Percentiles rank a stretch among this genome's conserved stretches.
phyloP scores from a whole-genome alignment of 2,888 invertebrate species.

The Epicampocera succincta region DNA sequence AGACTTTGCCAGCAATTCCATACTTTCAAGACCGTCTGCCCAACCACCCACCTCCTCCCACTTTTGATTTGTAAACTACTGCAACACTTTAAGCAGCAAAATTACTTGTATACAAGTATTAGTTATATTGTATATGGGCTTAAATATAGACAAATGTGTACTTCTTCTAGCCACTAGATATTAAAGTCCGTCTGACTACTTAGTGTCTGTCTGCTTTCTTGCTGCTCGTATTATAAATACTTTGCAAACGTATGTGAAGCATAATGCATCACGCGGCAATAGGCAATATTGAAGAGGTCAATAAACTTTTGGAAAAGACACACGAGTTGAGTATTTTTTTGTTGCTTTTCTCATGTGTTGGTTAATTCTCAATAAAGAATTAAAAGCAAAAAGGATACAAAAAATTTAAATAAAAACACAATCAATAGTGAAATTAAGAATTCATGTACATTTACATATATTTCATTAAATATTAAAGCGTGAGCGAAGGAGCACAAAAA shows the following conservation, averaged over 20 bases:
- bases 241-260: neutral
- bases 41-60: neutral
- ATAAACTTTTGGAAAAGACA: conserved; percentile 54
- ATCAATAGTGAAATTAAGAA: conserved; percentile 36
- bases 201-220: conserved; percentile 23
- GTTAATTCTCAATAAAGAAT: conserved; percentile 18
- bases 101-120: conserved; percentile 5
- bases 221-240: neutral
- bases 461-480: conserved; percentile 1
- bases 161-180: conserved; percentile 34
- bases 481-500: neutral
- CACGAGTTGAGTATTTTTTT: neutral
- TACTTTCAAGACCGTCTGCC: too few relatives aligned
- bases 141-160: conserved; percentile 25
- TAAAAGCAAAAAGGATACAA: too few relatives aligned
- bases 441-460: conserved; percentile 1
- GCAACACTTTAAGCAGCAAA: conserved; percentile 42
- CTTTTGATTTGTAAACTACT: conserved; percentile 51
- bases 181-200: conserved; percentile 30
- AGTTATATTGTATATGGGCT: conserved; percentile 13
- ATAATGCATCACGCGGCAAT: conserved; percentile 49
- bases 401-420: conserved; percentile 31
- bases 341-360: conserved; percentile 8
- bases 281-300: conserved; percentile 54
- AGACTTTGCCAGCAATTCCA: too few relatives aligned